A percentile compares a stretch with the other conserved stretches of the same genome.
Conservation (phyloP, 2,888 invertebrate species). For the Sesamia inferens region DNA sequence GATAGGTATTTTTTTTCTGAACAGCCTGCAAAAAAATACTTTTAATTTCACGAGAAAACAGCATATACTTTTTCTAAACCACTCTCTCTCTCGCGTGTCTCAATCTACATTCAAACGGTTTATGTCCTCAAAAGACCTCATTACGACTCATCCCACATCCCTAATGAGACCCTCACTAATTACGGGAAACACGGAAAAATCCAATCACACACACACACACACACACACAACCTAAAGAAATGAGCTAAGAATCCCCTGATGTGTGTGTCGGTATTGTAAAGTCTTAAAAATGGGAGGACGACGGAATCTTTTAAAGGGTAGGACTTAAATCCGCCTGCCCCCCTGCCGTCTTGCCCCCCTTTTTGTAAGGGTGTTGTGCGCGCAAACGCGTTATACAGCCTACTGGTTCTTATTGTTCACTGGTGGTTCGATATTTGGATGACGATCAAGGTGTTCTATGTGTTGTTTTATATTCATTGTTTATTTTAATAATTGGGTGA, state of each 20-base stretch:
- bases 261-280: slow-evolving; percentile 88
- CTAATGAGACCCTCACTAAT: slow-evolving; percentile 83
- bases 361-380: slow-evolving; percentile 75
- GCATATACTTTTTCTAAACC: slow-evolving; percentile 39
- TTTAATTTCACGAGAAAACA: slow-evolving; percentile 22
- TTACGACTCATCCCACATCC: slow-evolving; percentile 78
- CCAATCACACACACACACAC: slow-evolving; percentile 82
- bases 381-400: slow-evolving; percentile 87
- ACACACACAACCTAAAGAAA: slow-evolving; percentile 41
- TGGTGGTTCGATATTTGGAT: slow-evolving; percentile 87
- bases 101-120: slow-evolving; percentile 42
- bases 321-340: slow-evolving; percentile 85
- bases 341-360: slow-evolving; percentile 73
- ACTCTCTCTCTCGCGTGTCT: slow-evolving; percentile 57
- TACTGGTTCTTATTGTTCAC: slow-evolving; percentile 86
- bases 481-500: slow-evolving; percentile 11
- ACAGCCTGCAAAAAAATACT: background rate
- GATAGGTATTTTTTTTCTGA: background rate
- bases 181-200: slow-evolving; percentile 88
- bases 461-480: slow-evolving; percentile 75
- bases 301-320: slow-evolving; percentile 90
- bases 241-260: slow-evolving; percentile 76
- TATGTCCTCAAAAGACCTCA: slow-evolving; percentile 72
- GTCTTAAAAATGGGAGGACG: slow-evolving; percentile 90
- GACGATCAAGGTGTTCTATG: slow-evolving; percentile 83